Conservation (phyloP, 2,113 vertebrate genomes). For the Psilopsiagon aymara region DNA sequence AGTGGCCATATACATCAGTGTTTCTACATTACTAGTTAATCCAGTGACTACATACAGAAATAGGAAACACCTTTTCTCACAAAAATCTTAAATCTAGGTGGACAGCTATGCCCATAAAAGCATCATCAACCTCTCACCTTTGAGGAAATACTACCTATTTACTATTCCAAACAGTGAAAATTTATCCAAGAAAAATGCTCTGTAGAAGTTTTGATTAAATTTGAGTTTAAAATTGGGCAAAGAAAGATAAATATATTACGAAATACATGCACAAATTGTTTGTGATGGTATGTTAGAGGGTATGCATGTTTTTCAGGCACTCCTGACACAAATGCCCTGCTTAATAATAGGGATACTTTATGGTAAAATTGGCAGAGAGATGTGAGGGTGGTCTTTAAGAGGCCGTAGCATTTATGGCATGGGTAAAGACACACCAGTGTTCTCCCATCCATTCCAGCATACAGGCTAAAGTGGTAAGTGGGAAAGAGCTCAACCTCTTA, state of each 20-base stretch:
- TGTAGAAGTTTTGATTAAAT: background rate
- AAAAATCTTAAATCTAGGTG: slow-evolving; percentile 31
- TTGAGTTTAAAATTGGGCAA: background rate
- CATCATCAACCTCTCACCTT: background rate
- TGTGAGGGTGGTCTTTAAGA: background rate
- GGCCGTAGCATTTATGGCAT: background rate
- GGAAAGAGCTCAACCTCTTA: background rate
- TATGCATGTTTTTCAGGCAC: background rate
- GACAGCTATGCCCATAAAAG: background rate
- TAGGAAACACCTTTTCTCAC: slow-evolving; percentile 15
- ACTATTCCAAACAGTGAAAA: background rate
- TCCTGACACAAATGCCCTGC: background rate
- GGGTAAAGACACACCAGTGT: background rate
- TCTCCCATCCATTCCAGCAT: background rate
- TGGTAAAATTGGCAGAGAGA: background rate
- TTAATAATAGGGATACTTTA: background rate
- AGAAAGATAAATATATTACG: background rate
- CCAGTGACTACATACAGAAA: slow-evolving; percentile 1
- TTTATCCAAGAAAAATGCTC: background rate
- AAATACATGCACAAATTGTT: background rate
- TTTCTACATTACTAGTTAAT: slow-evolving; percentile 58
- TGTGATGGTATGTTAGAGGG: background rate
- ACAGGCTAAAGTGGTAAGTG: accelerated
- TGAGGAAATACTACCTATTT: slow-evolving; percentile 19
- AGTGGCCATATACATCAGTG: background rate